Evolutionary conservation across 92 coral and sea anemone genomes (phyloP).

Genomic region (Epizoanthus fatuus): DNA sequence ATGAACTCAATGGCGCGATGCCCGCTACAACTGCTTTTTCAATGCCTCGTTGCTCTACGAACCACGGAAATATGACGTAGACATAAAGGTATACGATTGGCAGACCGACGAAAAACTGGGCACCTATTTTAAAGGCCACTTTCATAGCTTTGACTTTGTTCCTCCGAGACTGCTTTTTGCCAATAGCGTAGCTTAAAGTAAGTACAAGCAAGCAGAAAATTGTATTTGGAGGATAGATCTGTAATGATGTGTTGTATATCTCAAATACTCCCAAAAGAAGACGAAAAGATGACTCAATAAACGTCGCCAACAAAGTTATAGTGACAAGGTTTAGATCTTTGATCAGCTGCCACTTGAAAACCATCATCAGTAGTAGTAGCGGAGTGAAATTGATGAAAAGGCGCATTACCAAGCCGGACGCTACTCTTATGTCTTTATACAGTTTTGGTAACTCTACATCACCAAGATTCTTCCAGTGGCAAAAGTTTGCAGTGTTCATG

Average conservation of each 20-base stretch:
- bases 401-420: background rate
- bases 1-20: background rate
- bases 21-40: background rate
- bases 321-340: background rate
- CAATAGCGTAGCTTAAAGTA: background rate
- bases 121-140: background rate
- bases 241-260: background rate
- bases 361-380: too few species aligned
- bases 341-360: background rate
- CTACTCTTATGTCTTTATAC: background rate
- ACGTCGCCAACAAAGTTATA: background rate
- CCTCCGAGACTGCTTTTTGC: background rate
- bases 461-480: too few species aligned
- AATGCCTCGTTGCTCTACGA: background rate
- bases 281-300: background rate
- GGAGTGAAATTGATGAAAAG: background rate
- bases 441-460: too few species aligned
- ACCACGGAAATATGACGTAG: background rate
- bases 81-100: background rate
- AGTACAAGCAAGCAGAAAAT: background rate
- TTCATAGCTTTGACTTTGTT: background rate
- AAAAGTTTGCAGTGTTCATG: too few species aligned
- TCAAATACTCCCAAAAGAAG: background rate
- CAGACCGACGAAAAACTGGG: background rate
- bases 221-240: background rate